Conservation (phyloP, 2,888 invertebrate genomes). For the Troilus luridus region DNA sequence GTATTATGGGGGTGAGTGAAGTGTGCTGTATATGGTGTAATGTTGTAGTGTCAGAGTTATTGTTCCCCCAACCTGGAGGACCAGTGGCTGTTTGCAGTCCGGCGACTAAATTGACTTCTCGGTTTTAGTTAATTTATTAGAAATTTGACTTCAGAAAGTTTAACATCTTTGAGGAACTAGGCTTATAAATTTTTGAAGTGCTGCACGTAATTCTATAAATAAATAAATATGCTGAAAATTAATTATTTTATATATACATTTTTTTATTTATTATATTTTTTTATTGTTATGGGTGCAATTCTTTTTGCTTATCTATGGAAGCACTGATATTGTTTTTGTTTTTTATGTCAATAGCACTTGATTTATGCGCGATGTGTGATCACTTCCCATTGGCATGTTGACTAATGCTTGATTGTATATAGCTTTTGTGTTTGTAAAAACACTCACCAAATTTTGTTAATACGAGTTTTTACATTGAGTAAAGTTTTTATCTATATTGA, state of each 20-base stretch:
- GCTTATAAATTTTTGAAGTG: not conserved
- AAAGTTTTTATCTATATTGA: not conserved
- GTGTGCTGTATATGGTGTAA: not conserved
- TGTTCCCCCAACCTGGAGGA: not conserved
- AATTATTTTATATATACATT: not conserved
- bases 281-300: slow-evolving; percentile 1
- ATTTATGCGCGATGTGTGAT: not conserved
- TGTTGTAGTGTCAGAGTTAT: not conserved
- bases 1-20: too few species aligned
- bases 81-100: too few species aligned
- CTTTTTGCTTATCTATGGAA: not conserved
- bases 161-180: not conserved
- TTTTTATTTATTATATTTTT: not conserved
- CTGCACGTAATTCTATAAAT: not conserved
- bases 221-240: too few species aligned
- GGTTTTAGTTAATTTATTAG: too few species aligned
- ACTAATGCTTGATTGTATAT: not conserved
- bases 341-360: slow-evolving; percentile 1
- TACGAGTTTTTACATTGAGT: not conserved
- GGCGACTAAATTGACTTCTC: too few species aligned
- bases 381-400: not conserved
- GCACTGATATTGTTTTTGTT: not conserved
- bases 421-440: slow-evolving; percentile 15
- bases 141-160: too few species aligned
- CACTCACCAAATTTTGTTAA: not conserved